These are phyloP conservation scores for Venusia cambrica DNA, from an alignment of 2,888 invertebrate genomes.

Conservation along the genomic window DNA sequence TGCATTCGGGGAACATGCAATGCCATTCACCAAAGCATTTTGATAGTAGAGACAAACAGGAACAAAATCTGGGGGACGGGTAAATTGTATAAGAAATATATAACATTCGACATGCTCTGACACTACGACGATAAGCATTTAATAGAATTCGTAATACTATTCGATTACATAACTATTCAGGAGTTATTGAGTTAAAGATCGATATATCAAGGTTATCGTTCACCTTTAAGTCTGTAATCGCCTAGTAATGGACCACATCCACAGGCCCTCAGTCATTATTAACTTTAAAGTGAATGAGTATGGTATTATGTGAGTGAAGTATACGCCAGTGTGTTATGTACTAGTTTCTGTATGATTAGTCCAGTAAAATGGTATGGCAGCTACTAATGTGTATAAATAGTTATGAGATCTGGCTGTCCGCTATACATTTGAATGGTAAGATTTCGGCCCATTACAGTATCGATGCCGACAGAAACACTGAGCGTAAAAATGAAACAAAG, in stretches of 20 bases:
- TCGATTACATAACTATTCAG: constrained; percentile 49
- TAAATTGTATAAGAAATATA: constrained; percentile 24
- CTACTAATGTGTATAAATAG: constrained; percentile 65
- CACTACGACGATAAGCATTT: constrained; percentile 60
- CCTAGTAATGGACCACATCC: constrained; percentile 65
- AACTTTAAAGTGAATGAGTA: constrained; percentile 73
- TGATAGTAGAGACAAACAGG: constrained; percentile 31
- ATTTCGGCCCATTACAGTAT: constrained; percentile 41
- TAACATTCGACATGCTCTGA: constrained; percentile 54
- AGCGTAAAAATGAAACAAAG: constrained; percentile 65
- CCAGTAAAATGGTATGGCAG: constrained; percentile 64
- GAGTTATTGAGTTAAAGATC: constrained; percentile 1
- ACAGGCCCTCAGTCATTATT: constrained; percentile 62
- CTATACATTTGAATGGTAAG: constrained; percentile 40
- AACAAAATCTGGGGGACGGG: constrained; percentile 22
- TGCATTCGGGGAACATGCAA: constrained; percentile 56
- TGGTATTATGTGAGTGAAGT: constrained; percentile 77
- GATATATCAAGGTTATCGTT: too few relatives aligned
- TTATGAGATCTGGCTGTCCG: constrained; percentile 33
- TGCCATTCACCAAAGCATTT: constrained; percentile 61
- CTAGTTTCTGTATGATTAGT: constrained; percentile 70
- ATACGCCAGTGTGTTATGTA: constrained; percentile 73
- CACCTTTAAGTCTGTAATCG: constrained; percentile 62
- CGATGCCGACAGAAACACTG: constrained; percentile 60
- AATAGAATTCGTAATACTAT: constrained; percentile 44